Evolutionary conservation across 2,888 invertebrate species (phyloP), one percentile per base, ranked within the genome.

Genomic region (Pandemis heparana): DNA sequence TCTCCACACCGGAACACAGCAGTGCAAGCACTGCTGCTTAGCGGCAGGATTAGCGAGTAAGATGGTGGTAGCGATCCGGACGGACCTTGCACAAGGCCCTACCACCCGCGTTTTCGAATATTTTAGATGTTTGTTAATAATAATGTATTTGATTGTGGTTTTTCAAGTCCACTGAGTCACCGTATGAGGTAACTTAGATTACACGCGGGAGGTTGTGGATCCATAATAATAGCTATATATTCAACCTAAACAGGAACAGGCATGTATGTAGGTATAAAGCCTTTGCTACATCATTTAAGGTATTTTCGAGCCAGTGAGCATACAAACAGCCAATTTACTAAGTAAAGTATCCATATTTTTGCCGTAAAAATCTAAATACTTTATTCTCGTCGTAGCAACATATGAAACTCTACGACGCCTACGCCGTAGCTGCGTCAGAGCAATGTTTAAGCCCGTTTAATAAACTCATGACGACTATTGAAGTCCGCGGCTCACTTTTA

Each of bases 311-410:
- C 43, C 18, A 63, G 43, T 43, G 43, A 63, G 62, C 62, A 63
- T 63, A 43, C 23, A 63, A 63, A 63, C 56, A 56, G 56, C 23
- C 56, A 56, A 66, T 66, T 66, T 56, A 18, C 53, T 41, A 53
- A 41, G 56, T 43, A 63, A 18, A 63, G 39, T 39, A 56, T 56
- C 56, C 56, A 23, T 14, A 66, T 56, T 8, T 66, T 53, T 23
- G 14, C 18, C 18, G 56, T 23, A n/a, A 18, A 56, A 66, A 14
- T 46, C 9, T 43, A 14, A 56, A 43, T 43, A 32, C 12, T 38
- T 9, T 16, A 16, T 32, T 46, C 38, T 53, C 5, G 51, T 48
- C 16, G 60, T n/a, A 48, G 41, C 62, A 12, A 23, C 56, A 23
- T 56, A 56, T 53, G 51, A 68, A 61, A 39, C 51, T 5, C 32